phyloP scores from a whole-genome alignment of 2,797 vertebrate species.

The Platyrinchus mystaceus region DNA sequence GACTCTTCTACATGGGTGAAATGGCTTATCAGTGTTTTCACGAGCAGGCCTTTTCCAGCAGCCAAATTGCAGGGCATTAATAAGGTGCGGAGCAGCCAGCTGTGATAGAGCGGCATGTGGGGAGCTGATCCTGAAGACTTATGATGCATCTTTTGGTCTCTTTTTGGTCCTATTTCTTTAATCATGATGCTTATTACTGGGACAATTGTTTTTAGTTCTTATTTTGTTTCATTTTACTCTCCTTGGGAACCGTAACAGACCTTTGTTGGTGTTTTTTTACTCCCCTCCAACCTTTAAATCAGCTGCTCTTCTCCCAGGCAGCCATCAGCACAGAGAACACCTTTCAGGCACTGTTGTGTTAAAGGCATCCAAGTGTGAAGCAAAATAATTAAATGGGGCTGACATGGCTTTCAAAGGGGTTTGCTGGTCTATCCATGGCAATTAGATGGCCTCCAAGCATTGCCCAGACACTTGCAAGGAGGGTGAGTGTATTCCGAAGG shows the following conservation, averaged over 20 bases:
- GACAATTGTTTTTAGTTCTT: not conserved
- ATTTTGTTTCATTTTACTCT: not conserved
- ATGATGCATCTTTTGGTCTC: not conserved
- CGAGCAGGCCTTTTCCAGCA: not conserved
- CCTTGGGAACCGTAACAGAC: not conserved
- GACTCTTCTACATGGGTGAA: not conserved
- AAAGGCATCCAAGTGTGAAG: slow-evolving; percentile 21
- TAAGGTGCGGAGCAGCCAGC: not conserved
- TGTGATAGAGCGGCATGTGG: not conserved
- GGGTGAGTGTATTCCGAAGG: not conserved
- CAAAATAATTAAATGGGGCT: slow-evolving; percentile 27
- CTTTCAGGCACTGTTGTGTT: slow-evolving; percentile 5
- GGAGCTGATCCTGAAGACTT: not conserved
- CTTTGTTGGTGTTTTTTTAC: not conserved
- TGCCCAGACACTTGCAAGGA: not conserved
- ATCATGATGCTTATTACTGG: not conserved
- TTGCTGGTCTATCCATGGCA: not conserved
- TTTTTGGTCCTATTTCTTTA: not conserved
- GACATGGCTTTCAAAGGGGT: not conserved
- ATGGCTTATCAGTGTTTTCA: not conserved
- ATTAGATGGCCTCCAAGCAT: not conserved
- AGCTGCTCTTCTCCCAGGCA: not conserved
- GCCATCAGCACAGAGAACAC: not conserved
- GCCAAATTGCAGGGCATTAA: not conserved
- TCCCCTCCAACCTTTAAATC: not conserved